Conservation (phyloP, 2,113 vertebrate genomes). For the Siniperca chuatsi region DNA sequence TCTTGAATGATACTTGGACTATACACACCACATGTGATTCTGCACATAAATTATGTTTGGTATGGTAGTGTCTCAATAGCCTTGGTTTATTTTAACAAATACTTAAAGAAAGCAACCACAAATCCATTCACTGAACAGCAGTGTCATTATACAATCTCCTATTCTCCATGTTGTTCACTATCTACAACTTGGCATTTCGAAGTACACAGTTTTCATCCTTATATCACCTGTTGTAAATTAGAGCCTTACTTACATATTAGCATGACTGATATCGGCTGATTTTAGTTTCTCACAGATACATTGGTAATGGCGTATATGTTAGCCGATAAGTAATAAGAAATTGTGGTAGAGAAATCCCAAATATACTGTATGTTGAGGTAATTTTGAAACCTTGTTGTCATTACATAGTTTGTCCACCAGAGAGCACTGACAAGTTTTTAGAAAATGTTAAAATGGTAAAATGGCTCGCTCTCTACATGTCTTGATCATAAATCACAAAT, state of each 20-base stretch:
- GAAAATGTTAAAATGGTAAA: background rate
- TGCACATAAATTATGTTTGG: background rate
- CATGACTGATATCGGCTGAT: too few relatives aligned
- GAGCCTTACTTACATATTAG: background rate
- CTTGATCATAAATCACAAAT: background rate
- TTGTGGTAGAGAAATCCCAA: background rate
- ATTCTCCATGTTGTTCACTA: background rate
- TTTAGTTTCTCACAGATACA: background rate
- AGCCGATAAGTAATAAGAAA: background rate
- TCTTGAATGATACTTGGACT: background rate
- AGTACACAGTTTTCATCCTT: background rate
- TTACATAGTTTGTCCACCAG: background rate
- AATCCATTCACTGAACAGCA: background rate
- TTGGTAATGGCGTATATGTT: background rate
- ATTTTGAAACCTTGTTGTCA: too few relatives aligned
- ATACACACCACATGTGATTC: background rate
- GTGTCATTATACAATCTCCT: background rate
- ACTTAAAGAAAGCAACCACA: background rate
- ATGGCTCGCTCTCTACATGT: background rate
- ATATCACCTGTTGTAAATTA: background rate
- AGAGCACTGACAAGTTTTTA: background rate
- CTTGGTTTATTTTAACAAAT: background rate
- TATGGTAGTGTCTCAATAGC: background rate
- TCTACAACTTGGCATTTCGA: background rate
- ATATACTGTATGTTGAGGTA: background rate